Evolutionary conservation across 2,888 invertebrate genomes (phyloP), one percentile per base, ranked within the genome.

Genomic region (Chloroclysta siterata): DNA sequence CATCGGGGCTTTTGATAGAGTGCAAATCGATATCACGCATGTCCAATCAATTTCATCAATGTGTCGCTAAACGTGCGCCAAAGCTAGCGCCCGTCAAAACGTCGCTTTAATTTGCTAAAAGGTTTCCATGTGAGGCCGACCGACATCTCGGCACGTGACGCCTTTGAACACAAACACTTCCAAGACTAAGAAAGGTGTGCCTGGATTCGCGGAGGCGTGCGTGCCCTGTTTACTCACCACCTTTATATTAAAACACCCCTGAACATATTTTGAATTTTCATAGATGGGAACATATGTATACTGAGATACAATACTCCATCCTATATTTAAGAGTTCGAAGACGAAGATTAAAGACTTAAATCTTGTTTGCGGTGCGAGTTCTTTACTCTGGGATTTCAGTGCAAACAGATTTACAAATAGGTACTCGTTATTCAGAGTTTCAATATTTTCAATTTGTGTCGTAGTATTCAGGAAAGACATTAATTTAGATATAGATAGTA

Each of bases 21-120:
- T 55, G 68, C 47, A 55, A 70, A 68, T 70, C 67, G 63, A 71
- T 74, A 70, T 65, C 66, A 66, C 65, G 63, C 61, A 66, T 72
- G 75, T 74, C 71, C 65, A 70, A 74, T 66, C 72, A 63, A 65
- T 72, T 71, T 69, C 67, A 60, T 63, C 65, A 63, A 63, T 71
- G 62, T 71, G 70, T 69, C 66, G 53, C 60, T 56, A 62, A 63
- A 69, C 68, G 57, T 70, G 62, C 68, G 70, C 66, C 58, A 46
- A 71, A 64, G 68, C 60, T 58, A 62, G 52, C 58, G 68, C 65
- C 71, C 70, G 75, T 74, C 78, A 77, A 81, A 81, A 78, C 72
- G 83, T 84, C 84, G 72, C 72, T 78, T 72, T 83, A 85, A 87
- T 88, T 84, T 87, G 79, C 80, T 86, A 85, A 87, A 88, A 85